Base-by-base conservation (phyloP, 2,113 vertebrate genomes). In the Oryzias javanicus region DNA sequence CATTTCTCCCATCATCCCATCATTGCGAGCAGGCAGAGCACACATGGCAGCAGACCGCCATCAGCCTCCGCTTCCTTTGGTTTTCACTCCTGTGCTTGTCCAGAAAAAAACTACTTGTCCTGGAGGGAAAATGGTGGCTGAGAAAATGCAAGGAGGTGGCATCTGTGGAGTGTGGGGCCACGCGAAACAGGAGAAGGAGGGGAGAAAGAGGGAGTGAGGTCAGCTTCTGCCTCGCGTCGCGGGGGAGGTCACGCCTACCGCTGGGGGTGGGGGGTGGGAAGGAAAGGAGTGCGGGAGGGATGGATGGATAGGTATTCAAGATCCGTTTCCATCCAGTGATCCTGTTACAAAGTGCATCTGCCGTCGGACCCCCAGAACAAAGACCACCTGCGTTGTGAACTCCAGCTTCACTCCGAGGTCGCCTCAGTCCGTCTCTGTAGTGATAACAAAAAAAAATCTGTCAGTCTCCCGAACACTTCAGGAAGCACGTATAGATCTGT, bases 311-410 rank as follows among this genome's bases (percentile, higher is more conserved):
- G 51, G 47, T 54, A 69, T 81, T 64, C 53, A 58, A 59, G 71
- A 76, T 69, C 66, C 60, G 18, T 82, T 81, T 88, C 83, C 79
- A 72, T 79, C 81, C 76, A 79, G 84, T 74, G 82, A 86, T 87
- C 74, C 70, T 22, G 76, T 89, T 82, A 82, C 82, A 84, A 72
- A 73, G 46, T 60, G 55, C 80, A 76, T 86, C 77, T 86, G 86
- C 78, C 17, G 17, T 69, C 59, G 50, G 60, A 60, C 65, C 60
- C 74, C 73, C 18, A 15, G 57, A 56, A 76, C 50, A 70, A 86
- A 88, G 70, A 75, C 83, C 84, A 65, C 81, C 81, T 74, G 82
- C 63, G 22, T 51, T 49, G 71, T 70, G 49, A 69, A 62, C 66
- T 48, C 60, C 74, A 49, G 60, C 68, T 51, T 67, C 35, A 42